A percentile compares a stretch with the other conserved stretches of the same genome.
phyloP scores from a whole-genome alignment of 2,888 invertebrate species.

The Sinhomidia bicolor region DNA sequence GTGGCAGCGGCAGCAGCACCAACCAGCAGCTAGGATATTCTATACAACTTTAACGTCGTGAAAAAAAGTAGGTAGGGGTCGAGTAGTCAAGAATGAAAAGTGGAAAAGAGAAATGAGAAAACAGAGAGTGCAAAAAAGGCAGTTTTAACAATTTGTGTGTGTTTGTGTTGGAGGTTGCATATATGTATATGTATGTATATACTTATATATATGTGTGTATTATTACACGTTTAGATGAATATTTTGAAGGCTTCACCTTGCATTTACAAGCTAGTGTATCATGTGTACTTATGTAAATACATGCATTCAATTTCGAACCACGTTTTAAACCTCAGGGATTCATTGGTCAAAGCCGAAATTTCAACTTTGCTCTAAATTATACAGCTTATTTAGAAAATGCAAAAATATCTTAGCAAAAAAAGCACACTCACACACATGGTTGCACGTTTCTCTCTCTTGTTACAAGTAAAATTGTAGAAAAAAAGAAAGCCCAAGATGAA shows the following conservation, averaged over 20 bases:
- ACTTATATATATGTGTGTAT: background rate
- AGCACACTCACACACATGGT: background rate
- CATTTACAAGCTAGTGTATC: background rate
- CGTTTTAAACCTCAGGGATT: constrained; percentile 45
- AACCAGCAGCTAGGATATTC: background rate
- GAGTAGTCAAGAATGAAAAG: background rate
- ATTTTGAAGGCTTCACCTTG: background rate
- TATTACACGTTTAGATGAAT: background rate
- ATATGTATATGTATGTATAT: background rate
- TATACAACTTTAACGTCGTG: background rate
- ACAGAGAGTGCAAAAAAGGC: constrained; percentile 13
- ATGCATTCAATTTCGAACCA: constrained; percentile 42
- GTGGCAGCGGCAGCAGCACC: background rate
- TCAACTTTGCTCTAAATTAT: constrained; percentile 42
- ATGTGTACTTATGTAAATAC: background rate
- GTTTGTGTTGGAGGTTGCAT: background rate
- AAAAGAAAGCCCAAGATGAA: background rate
- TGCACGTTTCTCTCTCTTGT: background rate
- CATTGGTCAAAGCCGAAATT: constrained; percentile 28
- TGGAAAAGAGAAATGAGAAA: background rate
- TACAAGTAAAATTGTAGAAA: background rate
- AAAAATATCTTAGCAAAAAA: constrained; percentile 3
- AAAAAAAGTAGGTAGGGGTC: constrained; percentile 40
- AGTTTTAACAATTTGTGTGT: constrained; percentile 20
- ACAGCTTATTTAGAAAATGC: constrained; percentile 21